Percentiles rank a stretch among this genome's conserved stretches.
phyloP scores from a whole-genome alignment of 2,113 vertebrate genomes.

The Periophthalmodon schlosseri region DNA sequence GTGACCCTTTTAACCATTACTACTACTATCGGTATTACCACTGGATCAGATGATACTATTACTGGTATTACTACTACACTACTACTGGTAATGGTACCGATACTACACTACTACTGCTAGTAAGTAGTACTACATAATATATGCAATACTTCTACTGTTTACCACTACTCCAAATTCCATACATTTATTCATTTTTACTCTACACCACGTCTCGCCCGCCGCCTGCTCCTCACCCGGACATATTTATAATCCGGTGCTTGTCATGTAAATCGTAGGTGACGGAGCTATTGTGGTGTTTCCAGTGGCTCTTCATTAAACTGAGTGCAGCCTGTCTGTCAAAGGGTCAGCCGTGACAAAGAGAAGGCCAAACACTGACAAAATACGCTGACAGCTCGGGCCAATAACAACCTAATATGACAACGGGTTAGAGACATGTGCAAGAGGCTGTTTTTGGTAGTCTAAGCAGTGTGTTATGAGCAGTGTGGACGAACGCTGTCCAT shows the following conservation, averaged over 20 bases:
- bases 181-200: too few relatives aligned
- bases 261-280: not conserved
- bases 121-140: too few relatives aligned
- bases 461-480: too few relatives aligned
- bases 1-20: too few relatives aligned
- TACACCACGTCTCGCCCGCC: too few relatives aligned
- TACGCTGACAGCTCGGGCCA: not conserved
- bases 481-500: not conserved
- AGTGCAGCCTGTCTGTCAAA: not conserved
- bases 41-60: too few relatives aligned
- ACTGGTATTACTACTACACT: too few relatives aligned
- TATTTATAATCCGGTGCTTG: not conserved
- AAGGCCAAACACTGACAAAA: not conserved
- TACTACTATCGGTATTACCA: too few relatives aligned
- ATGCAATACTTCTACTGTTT: too few relatives aligned
- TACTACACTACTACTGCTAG: too few relatives aligned
- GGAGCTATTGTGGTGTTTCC: not conserved
- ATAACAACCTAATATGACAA: not conserved
- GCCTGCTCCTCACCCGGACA: not conserved
- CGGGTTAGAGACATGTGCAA: not conserved
- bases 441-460: not conserved
- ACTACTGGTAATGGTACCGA: too few relatives aligned
- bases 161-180: too few relatives aligned
- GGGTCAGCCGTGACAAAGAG: not conserved
- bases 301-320: constrained; percentile 9